Evolutionary conservation across 1,140 invertebrate genomes (phyloP), one percentile per base, ranked within the genome.

Genomic region (Tachypleus tridentatus): DNA sequence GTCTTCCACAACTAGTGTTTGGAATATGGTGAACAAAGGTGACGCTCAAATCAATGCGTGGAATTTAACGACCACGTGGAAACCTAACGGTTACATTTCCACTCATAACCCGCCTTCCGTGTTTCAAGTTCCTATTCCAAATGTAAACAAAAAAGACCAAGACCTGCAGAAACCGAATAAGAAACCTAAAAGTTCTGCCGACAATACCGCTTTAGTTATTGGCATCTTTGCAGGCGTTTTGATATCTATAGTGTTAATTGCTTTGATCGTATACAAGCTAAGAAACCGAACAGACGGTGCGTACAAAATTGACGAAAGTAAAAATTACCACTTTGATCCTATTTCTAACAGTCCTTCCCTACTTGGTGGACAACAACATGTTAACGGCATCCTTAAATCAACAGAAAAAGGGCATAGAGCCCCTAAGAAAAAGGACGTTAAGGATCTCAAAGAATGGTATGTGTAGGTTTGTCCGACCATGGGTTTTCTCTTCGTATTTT

Each of bases 201-300:
- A 73, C 54, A 0, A 86, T 83, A 71, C 76, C 5, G 74, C 77
- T 4, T 80, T 93, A 67, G 86, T 93, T 57, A 89, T 93, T 56
- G 87, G 88, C 62, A 92, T 96, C 67, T 90, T 93, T 64, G 91
- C 91, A 0, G 91, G 88, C 49, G 88, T 91, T 7, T 80, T 96
- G 57, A 93, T 96, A 71, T 89, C 89, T 47, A 87, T 96, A 66
- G 87, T 97, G 9, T 82, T 96, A 51, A 86, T 97, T 64, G 88
- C 94, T 49, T 83, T 95, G 50, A 84, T 94, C 58, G 86, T 96
- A 62, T 82, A 95, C 68, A 91, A 91, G 77, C 90, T 90, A 77
- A 89, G 92, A 76, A 88, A 87, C 70, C 83, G 89, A 58, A 84
- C 89, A 10, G 89, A 93, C 74, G 84, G 86, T 9, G 87, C 86